Percentiles rank a stretch among this genome's conserved stretches.
Evolutionary conservation across 2,113 vertebrate species (phyloP).

Genomic region (Dasypus novemcinctus): DNA sequence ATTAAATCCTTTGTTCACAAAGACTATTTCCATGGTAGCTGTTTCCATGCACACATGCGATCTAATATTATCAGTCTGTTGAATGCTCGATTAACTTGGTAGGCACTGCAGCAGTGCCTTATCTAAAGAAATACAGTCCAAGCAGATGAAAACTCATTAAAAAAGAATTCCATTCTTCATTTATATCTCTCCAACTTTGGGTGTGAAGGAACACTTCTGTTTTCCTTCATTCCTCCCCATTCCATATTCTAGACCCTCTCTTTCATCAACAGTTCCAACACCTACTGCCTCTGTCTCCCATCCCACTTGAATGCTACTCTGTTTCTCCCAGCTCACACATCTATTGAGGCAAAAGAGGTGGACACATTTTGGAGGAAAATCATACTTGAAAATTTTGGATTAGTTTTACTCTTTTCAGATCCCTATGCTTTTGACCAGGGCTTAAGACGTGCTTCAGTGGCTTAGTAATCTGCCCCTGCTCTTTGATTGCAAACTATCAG

Average conservation of each 20-base stretch:
- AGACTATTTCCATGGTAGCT: fast-evolving
- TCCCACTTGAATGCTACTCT: not conserved
- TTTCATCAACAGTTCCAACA: not conserved
- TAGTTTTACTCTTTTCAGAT: not conserved
- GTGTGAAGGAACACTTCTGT: not conserved
- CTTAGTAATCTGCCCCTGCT: too few species aligned
- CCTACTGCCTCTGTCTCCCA: too few species aligned
- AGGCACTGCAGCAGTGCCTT: not conserved
- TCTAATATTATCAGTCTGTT: fast-evolving
- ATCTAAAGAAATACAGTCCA: not conserved
- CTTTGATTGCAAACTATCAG: not conserved
- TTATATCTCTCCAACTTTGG: not conserved
- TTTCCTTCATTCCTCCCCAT: not conserved
- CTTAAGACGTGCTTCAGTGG: not conserved
- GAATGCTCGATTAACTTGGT: fast-evolving
- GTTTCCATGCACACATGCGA: fast-evolving
- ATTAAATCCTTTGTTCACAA: fast-evolving
- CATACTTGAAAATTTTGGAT: not conserved
- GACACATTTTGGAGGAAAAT: not conserved
- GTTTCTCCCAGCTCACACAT: too few species aligned
- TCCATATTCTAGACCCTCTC: not conserved
- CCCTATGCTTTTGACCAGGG: not conserved
- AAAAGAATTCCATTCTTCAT: not conserved
- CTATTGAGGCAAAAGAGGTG: not conserved
- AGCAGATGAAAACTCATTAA: not conserved